A percentile compares a stretch with the other conserved stretches of the same genome.
These are phyloP conservation scores for Trinectes maculatus DNA, from an alignment of 2,113 vertebrate genomes.

Conservation along the genomic window DNA sequence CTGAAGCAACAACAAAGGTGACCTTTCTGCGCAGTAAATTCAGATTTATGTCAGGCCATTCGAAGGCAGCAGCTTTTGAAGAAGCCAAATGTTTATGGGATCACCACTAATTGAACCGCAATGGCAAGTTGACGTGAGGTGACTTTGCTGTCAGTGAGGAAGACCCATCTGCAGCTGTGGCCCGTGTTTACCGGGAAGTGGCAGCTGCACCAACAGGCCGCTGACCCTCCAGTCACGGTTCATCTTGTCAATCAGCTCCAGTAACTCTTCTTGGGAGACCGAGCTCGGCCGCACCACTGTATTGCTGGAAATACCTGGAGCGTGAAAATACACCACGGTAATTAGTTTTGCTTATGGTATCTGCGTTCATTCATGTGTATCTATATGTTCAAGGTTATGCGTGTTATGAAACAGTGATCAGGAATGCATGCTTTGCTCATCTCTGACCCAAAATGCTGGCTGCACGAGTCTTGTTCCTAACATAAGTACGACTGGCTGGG, in stretches of 20 bases:
- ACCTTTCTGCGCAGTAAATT: too few relatives aligned
- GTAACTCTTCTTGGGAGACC: constrained; percentile 89
- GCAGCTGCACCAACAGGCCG: constrained; percentile 91
- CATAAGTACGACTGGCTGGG: constrained; percentile 90
- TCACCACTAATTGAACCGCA: not conserved
- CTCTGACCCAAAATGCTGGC: constrained; percentile 88
- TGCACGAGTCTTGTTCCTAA: constrained; percentile 90
- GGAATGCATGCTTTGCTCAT: constrained; percentile 8
- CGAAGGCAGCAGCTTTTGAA: not conserved
- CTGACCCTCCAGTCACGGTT: constrained; percentile 89
- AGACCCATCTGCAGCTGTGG: not conserved
- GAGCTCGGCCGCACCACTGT: constrained; percentile 86
- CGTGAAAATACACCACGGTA: not conserved
- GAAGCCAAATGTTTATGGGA: not conserved
- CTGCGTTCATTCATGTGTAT: not conserved
- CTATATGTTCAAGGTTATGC: not conserved
- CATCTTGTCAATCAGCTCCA: constrained; percentile 87
- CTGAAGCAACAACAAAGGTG: too few relatives aligned
- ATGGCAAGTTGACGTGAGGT: not conserved
- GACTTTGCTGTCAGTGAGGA: not conserved
- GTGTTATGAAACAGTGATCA: constrained; percentile 5
- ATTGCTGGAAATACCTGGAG: constrained; percentile 85
- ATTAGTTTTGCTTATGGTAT: not conserved
- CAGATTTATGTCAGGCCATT: not conserved
- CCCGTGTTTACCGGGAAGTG: constrained; percentile 79